phyloP scores from a whole-genome alignment of 1,140 invertebrate genomes.

The Reticulitermes speratus region DNA sequence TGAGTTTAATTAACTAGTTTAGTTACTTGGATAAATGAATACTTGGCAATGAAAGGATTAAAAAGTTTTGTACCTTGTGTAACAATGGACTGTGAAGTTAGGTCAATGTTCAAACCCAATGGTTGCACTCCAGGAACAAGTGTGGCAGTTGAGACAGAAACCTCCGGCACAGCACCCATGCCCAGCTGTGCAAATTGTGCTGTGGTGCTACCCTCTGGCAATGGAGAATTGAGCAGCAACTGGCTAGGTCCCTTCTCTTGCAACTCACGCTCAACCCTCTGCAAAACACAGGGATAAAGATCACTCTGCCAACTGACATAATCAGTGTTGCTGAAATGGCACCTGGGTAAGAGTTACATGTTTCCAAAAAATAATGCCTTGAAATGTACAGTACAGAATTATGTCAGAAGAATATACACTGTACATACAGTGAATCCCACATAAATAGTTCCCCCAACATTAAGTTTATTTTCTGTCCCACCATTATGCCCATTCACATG shows the following conservation, averaged over 20 bases:
- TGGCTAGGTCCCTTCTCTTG: constrained; percentile 61
- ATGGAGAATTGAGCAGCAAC: constrained; percentile 46
- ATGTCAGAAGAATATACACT: too few species aligned
- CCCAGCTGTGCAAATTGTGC: background rate
- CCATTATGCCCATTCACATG: too few species aligned
- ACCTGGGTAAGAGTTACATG: too few species aligned
- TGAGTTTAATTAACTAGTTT: too few species aligned
- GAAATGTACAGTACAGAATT: too few species aligned
- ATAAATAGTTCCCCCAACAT: too few species aligned
- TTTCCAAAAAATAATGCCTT: too few species aligned
- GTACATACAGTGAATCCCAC: too few species aligned
- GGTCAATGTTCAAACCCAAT: constrained; percentile 42
- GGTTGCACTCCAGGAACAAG: constrained; percentile 44
- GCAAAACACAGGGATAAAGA: constrained; percentile 34
- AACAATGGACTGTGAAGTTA: constrained; percentile 38
- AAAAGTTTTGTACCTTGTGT: background rate
- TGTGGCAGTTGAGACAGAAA: constrained; percentile 31
- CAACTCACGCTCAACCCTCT: constrained; percentile 72
- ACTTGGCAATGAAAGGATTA: background rate
- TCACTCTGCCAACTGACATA: too few species aligned
- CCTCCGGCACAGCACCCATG: constrained; percentile 22
- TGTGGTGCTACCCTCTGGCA: constrained; percentile 30
- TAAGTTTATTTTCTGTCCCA: too few species aligned
- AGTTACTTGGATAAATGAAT: too few species aligned
- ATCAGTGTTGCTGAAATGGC: too few species aligned